These are phyloP conservation scores for Parelbella ahira DNA, from an alignment of 2,888 invertebrate species.

Conservation along the genomic window DNA sequence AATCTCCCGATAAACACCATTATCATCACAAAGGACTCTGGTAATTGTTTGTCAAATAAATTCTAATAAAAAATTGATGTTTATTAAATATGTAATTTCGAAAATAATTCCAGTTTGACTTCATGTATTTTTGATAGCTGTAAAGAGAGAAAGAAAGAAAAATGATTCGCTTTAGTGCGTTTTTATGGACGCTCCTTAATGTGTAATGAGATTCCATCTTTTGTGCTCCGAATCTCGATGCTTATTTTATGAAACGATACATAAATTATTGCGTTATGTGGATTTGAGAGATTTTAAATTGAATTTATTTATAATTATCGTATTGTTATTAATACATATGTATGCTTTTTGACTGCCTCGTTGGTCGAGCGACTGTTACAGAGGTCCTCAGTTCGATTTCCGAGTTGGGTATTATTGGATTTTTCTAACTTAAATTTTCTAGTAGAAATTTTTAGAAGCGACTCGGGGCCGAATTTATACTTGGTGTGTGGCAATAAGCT, in stretches of 20 bases:
- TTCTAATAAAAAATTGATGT: constrained; percentile 75
- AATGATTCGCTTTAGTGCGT: constrained; percentile 18
- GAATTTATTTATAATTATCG: too few relatives aligned
- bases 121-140: constrained; percentile 22
- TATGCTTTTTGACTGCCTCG: too few relatives aligned
- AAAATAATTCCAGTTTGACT: constrained; percentile 56
- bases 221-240: constrained; percentile 5
- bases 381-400: too few relatives aligned
- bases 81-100: constrained; percentile 76
- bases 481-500: too few relatives aligned
- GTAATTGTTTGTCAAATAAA: constrained; percentile 81
- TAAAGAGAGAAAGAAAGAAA: constrained; percentile 13
- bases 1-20: constrained; percentile 73
- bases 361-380: too few relatives aligned
- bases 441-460: too few relatives aligned
- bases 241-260: constrained; percentile 2
- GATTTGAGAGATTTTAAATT: not conserved
- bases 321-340: too few relatives aligned
- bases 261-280: constrained; percentile 14
- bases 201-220: not conserved
- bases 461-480: too few relatives aligned
- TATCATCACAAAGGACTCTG: constrained; percentile 77
- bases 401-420: too few relatives aligned
- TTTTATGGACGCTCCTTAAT: constrained; percentile 9
- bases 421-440: too few relatives aligned